A percentile compares a stretch with the other conserved stretches of the same genome.
Evolutionary conservation across 2,113 vertebrate species (phyloP).

Genomic region (Aptenodytes forsteri): DNA sequence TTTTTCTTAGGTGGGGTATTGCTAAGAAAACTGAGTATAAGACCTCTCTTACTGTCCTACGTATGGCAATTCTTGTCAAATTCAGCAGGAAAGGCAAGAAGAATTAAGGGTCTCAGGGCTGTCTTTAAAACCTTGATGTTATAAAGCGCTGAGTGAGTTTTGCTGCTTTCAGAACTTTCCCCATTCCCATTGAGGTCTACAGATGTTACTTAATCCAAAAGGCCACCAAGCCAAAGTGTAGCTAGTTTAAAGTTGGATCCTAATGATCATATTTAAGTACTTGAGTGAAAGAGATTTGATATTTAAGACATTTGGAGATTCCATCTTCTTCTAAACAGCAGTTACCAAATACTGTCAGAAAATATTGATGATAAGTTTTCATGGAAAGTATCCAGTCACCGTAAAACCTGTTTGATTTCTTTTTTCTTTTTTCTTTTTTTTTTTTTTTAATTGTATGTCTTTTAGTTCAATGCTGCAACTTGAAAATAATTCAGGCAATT

Average conservation of each 20-base stretch:
- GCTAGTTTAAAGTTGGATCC: background rate
- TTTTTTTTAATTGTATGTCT: background rate
- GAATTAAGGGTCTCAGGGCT: background rate
- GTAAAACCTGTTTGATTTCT: background rate
- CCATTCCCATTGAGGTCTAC: background rate
- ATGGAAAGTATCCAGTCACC: background rate
- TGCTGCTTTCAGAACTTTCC: background rate
- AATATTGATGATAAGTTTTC: background rate
- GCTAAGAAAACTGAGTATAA: background rate
- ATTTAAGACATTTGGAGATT: background rate
- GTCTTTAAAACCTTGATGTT: background rate
- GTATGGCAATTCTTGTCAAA: background rate
- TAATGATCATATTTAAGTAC: background rate
- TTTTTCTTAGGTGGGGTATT: background rate
- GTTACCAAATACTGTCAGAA: background rate
- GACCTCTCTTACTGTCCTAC: background rate
- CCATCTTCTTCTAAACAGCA: background rate
- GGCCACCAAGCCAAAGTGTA: background rate
- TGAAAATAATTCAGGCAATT: conserved; percentile 10
- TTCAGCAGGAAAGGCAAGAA: background rate
- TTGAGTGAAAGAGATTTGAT: background rate
- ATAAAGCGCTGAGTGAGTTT: background rate
- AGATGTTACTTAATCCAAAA: background rate
- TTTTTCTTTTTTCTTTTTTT: no score
- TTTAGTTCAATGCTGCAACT: background rate